Conservation (phyloP, 2,113 vertebrate species). For the Entomyzon cyanotis region DNA sequence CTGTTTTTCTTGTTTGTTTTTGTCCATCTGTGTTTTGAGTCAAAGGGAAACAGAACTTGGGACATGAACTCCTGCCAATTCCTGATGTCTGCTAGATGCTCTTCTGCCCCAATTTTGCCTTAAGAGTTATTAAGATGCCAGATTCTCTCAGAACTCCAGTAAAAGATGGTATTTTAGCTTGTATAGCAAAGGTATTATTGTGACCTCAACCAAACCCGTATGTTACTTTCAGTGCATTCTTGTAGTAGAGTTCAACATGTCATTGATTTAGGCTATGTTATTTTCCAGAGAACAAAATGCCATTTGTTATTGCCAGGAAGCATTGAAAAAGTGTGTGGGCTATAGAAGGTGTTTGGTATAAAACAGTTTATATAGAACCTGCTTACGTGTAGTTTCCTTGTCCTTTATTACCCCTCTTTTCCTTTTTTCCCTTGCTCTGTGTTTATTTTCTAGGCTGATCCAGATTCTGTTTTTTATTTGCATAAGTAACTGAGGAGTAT, state of each 20-base stretch:
- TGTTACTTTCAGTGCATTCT: neutral
- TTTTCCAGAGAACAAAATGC: constrained; percentile 22
- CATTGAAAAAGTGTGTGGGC: neutral
- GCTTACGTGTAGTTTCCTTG: neutral
- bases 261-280: constrained; percentile 25
- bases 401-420: constrained; percentile 6
- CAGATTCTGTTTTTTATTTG: constrained; percentile 22
- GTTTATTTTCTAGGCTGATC: neutral
- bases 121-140: neutral
- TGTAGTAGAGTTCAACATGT: constrained; percentile 15
- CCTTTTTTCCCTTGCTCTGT: neutral
- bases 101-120: neutral
- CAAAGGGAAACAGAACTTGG: neutral
- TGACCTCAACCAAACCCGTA: neutral
- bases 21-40: neutral
- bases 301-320: constrained; percentile 37
- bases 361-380: neutral
- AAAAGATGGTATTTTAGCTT: constrained; percentile 1
- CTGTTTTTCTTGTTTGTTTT: neutral
- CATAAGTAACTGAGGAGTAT: constrained; percentile 4
- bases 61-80: neutral
- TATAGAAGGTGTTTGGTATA: constrained; percentile 30
- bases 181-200: neutral
- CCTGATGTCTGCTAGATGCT: neutral
- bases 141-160: neutral